A percentile compares a stretch with the other conserved stretches of the same genome.
Evolutionary conservation across 2,888 invertebrate genomes (phyloP).

Genomic region (Hoplodrina ambigua): DNA sequence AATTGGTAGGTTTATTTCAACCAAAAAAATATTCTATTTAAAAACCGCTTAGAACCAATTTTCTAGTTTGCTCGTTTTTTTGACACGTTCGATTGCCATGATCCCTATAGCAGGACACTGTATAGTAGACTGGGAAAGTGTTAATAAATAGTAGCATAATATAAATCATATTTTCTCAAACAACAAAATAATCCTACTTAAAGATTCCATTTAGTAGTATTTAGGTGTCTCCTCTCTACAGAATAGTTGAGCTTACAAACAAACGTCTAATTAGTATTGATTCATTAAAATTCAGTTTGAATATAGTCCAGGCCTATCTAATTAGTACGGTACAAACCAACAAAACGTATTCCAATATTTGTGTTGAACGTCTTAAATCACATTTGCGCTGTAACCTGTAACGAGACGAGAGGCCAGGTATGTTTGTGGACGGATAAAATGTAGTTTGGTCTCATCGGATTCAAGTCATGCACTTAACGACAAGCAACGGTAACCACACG

Average conservation of each 20-base stretch:
- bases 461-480: conserved; percentile 82
- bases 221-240: conserved; percentile 19
- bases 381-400: conserved; percentile 82
- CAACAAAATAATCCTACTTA: not conserved
- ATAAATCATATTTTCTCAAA: not conserved
- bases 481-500: conserved; percentile 76
- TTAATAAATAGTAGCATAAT: not conserved
- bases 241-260: conserved; percentile 51
- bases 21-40: too few species aligned
- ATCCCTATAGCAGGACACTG: too few species aligned
- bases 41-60: not conserved
- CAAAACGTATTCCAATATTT: conserved; percentile 87
- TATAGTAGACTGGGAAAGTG: not conserved
- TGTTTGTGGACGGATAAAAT: conserved; percentile 84
- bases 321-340: conserved; percentile 79
- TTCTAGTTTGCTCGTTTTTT: not conserved
- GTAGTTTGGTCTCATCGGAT: conserved; percentile 84
- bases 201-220: conserved; percentile 23
- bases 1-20: too few species aligned
- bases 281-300: conserved; percentile 80
- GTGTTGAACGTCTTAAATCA: conserved; percentile 87
- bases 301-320: conserved; percentile 80
- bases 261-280: conserved; percentile 66
- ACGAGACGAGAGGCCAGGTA: conserved; percentile 87
- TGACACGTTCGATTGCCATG: not conserved